Percentiles rank a stretch among this genome's conserved stretches.
Conservation (phyloP, 2,797 vertebrate genomes). For the Neopelma chrysocephalum region DNA sequence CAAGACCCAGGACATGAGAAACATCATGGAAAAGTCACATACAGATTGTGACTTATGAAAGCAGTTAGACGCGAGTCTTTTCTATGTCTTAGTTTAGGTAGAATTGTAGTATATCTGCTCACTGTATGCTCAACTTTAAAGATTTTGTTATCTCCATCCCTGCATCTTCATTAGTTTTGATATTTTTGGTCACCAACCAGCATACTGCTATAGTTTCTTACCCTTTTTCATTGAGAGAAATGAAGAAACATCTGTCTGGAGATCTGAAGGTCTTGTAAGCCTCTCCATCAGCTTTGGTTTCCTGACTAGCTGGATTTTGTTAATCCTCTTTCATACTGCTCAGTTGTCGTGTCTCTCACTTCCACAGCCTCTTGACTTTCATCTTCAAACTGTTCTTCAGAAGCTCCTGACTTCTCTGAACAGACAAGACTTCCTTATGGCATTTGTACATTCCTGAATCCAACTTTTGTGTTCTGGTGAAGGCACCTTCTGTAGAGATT, state of each 20-base stretch:
- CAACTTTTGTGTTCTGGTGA: accelerated
- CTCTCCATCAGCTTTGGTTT: neutral
- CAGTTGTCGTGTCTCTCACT: neutral
- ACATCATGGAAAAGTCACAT: neutral
- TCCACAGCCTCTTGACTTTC: neutral
- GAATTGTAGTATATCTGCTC: neutral
- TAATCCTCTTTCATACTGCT: neutral
- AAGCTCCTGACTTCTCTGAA: neutral
- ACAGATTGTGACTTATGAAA: neutral
- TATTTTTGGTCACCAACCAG: neutral
- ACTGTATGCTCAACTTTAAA: neutral
- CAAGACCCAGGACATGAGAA: neutral
- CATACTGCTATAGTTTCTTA: neutral
- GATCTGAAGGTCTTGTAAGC: neutral
- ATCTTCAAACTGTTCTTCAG: neutral
- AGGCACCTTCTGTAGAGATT: neutral
- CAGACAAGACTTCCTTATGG: neutral
- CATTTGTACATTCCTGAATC: neutral
- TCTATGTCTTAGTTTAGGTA: neutral
- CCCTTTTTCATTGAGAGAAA: neutral
- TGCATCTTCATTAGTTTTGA: neutral
- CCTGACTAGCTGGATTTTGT: neutral
- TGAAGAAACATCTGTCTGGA: neutral
- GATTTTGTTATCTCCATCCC: neutral
- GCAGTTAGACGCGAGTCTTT: neutral